phyloP scores from a whole-genome alignment of 2,113 vertebrate genomes.

The Chaetops frenatus region DNA sequence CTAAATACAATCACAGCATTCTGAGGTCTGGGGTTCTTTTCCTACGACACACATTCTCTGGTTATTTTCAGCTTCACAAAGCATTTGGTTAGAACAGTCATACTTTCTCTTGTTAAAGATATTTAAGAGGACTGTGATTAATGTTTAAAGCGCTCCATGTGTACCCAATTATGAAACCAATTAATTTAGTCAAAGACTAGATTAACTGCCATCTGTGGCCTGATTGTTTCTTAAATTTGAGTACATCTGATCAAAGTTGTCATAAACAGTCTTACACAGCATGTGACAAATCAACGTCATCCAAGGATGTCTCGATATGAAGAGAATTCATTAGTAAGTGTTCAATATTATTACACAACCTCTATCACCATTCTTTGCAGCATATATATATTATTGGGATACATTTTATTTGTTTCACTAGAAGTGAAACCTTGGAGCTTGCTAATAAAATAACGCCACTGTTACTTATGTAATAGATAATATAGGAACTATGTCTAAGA shows the following conservation, averaged over 20 bases:
- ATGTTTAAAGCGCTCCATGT: conserved; percentile 37
- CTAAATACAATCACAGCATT: neutral
- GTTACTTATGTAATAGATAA: neutral
- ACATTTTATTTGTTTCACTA: neutral
- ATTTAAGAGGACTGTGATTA: neutral
- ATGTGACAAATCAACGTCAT: neutral
- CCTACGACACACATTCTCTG: neutral
- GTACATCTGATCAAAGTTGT: conserved; percentile 16
- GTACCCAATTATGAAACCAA: conserved; percentile 49
- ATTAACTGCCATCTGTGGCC: conserved; percentile 47
- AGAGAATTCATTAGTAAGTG: neutral
- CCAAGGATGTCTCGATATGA: neutral
- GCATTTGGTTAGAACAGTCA: neutral
- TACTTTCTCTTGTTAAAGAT: neutral
- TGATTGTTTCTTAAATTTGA: conserved; percentile 42
- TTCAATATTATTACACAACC: neutral
- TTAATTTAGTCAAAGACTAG: conserved; percentile 41
- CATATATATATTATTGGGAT: neutral
- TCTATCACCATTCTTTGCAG: neutral
- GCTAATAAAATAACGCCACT: neutral
- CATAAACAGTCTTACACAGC: neutral
- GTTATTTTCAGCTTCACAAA: conserved; percentile 1
- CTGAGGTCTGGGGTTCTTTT: neutral
- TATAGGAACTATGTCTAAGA: neutral
- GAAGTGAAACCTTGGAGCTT: neutral